Evolutionary conservation across 1,140 invertebrate species (phyloP).

Genomic region (Paralvinella palmiformis): DNA sequence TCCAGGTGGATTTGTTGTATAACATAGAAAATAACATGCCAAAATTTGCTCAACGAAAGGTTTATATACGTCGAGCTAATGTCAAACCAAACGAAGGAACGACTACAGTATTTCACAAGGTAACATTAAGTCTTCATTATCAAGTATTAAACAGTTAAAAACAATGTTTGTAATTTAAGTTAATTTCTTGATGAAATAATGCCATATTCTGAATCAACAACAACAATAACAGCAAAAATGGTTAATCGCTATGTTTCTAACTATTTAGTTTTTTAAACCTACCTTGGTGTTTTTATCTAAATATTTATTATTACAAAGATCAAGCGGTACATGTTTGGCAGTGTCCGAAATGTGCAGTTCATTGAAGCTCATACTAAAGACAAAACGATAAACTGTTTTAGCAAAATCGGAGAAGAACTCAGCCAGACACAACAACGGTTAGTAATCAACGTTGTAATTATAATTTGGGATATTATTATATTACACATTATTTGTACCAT

Average conservation of each 20-base stretch:
- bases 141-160: neutral
- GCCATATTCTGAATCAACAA: neutral
- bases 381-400: neutral
- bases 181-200: neutral
- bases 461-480: too few relatives aligned
- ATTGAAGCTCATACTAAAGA: slow-evolving; percentile 18
- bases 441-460: too few relatives aligned
- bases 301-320: too few relatives aligned
- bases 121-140: neutral
- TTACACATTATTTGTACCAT: too few relatives aligned
- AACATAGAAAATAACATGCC: slow-evolving; percentile 23
- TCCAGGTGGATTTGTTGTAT: slow-evolving; percentile 22
- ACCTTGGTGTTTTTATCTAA: neutral
- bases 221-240: too few relatives aligned
- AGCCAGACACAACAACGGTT: slow-evolving; percentile 7
- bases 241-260: neutral
- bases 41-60: slow-evolving; percentile 15
- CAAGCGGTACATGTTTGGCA: neutral
- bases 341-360: slow-evolving; percentile 17
- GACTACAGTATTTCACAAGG: slow-evolving; percentile 2
- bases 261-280: neutral
- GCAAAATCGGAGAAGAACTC: slow-evolving; percentile 10
- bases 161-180: neutral
- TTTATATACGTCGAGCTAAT: slow-evolving; percentile 14
- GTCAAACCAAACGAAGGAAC: slow-evolving; percentile 15